Base-by-base conservation (phyloP, 2,888 invertebrate species). In the Ceraclea dissimilis region DNA sequence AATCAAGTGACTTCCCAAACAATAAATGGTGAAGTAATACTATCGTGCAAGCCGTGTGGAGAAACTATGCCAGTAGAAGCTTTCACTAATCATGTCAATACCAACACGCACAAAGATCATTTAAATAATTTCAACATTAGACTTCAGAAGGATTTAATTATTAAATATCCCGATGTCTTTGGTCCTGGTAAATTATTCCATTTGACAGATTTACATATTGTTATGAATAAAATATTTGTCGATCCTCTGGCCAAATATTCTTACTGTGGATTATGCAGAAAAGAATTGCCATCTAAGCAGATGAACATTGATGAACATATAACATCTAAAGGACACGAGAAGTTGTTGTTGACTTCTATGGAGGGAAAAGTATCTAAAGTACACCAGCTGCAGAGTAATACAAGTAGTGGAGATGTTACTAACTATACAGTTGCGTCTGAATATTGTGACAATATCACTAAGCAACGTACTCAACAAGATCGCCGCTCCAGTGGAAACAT, bases 191-290 rank as follows among this genome's bases (percentile, higher is more conserved):
- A 54, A 22, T 54, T 34, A 17, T 58, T 58, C 33, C 17, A 54
- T 11, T 22, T 62, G 22, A 58, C 54, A 10, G 54, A 54, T 26
- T 20, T 54, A 13, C 62, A 62, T 20, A 58, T 51, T 5, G 52
- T 58, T 2, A 51, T 60, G 33, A 52, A 62, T 34, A 62, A 62
- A 48, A 58, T 62, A 34, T 62, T 60, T 48, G 62, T 60, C 2
- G 60, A 62, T 34, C 62, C 62, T 21, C 43, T 52, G 6, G 26
- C 46, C 13, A 62, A 62, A 44, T 60, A 53, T 8, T 58, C 60
- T 2, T 62, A 60, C 49, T 62, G 62, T 26, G 62, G 62, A 2
- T 20, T 60, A 2, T 62, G 62, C 46, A 49, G 51, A 31, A 59
- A 60, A 17, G 59, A 62, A 34, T 31, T 62, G 46, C 62, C 62